Evolutionary conservation across 2,888 invertebrate genomes (phyloP).

Genomic region (Thera britannica): DNA sequence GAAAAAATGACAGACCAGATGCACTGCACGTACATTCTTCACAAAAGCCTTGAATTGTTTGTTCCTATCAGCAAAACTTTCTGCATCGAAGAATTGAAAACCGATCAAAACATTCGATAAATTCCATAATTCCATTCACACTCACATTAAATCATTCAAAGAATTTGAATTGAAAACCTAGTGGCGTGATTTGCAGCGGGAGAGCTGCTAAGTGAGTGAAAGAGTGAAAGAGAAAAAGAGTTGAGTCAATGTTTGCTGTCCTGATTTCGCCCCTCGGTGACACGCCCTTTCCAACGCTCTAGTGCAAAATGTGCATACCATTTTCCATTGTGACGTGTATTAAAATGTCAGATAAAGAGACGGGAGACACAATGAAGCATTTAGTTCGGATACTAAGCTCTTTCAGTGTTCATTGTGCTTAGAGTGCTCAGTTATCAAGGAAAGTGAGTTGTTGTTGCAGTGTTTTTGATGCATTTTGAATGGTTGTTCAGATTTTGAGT

Average conservation of each 20-base stretch:
- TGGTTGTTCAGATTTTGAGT: neutral
- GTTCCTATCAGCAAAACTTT: neutral
- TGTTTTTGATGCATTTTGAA: neutral
- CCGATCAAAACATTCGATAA: conserved; percentile 26
- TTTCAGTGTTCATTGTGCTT: conserved; percentile 12
- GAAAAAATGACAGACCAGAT: too few species aligned
- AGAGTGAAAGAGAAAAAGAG: conserved; percentile 82
- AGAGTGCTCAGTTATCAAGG: neutral
- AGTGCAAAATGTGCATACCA: conserved; percentile 58
- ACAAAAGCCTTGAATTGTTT: neutral
- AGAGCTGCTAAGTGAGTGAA: conserved; percentile 81
- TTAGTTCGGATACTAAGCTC: conserved; percentile 31
- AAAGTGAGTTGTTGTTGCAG: neutral
- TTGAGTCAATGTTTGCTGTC: conserved; percentile 83
- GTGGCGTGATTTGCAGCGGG: conserved; percentile 76
- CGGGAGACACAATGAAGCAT: conserved; percentile 19
- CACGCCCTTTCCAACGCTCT: conserved; percentile 50
- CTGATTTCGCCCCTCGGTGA: conserved; percentile 77
- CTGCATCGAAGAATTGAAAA: conserved; percentile 1
- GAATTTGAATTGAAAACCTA: conserved; percentile 68
- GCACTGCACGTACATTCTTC: neutral
- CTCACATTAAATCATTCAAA: conserved; percentile 66
- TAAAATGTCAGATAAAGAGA: conserved; percentile 33
- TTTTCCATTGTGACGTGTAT: conserved; percentile 44
- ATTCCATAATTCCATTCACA: conserved; percentile 29